phyloP scores from a whole-genome alignment of 2,888 invertebrate species.

The Muschampia plurimacula region DNA sequence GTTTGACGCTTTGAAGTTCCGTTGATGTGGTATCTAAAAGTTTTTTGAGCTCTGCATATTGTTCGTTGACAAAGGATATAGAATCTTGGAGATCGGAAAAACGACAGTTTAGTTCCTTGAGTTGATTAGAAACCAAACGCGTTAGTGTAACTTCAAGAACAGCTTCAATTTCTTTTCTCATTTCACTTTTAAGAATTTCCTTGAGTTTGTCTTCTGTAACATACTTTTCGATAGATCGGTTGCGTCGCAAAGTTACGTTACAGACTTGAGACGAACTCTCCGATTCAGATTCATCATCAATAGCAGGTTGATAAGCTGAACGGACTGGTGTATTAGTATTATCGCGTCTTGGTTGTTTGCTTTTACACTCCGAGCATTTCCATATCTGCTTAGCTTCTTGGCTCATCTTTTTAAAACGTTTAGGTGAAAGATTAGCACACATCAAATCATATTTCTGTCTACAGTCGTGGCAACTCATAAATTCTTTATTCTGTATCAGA shows the following conservation, averaged over 20 bases:
- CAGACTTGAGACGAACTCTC: background rate
- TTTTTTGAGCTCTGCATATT: background rate
- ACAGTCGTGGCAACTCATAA: too few species aligned
- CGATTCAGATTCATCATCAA: background rate
- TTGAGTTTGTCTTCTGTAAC: background rate
- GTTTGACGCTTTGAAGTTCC: background rate
- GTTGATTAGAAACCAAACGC: background rate
- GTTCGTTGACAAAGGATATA: background rate
- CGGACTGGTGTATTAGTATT: conserved; percentile 1
- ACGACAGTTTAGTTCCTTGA: background rate
- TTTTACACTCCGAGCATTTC: background rate
- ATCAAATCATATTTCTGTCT: too few species aligned
- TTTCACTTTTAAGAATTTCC: background rate
- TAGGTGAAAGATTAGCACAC: background rate
- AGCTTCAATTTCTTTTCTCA: background rate
- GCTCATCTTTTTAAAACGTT: conserved; percentile 2
- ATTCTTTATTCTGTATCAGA: too few species aligned
- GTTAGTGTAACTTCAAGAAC: background rate
- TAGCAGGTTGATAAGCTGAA: background rate
- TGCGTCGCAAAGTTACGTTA: background rate
- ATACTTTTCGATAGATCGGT: background rate
- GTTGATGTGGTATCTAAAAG: background rate
- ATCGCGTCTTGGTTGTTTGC: background rate
- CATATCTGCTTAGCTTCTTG: background rate
- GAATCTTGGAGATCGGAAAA: background rate